Evolutionary conservation across 2,888 invertebrate genomes (phyloP), one percentile per base, ranked within the genome.

Genomic region (Euzetes globulus): DNA sequence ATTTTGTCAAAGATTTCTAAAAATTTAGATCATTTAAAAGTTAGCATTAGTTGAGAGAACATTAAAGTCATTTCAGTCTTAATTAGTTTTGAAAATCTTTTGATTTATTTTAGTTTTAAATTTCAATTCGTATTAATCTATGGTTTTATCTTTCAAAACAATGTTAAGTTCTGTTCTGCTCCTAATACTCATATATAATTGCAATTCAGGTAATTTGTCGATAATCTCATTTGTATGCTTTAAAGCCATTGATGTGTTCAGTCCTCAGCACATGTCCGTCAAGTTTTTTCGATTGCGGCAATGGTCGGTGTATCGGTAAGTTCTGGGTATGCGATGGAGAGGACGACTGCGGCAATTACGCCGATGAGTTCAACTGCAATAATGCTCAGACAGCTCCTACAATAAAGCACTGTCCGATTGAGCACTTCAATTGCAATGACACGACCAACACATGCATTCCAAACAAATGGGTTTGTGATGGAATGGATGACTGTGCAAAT

Each of bases 341-440:
- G 9, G 63, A 68, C 25, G 79, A 80, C 29, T 80, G 80, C 70
- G 74, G 55, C 1, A 78, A 78, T 74, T 76, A 74, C 41, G 77
- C 78, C 0, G 79, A 80, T 65, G 80, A 80, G 77, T 60, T 52
- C 9, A 68, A 76, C 41, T 76, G 77, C 73, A 22, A 70, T 45
- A 68, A 27, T 25, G 1, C n/a, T n/a, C 29, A n/a, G 4, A 41
- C 45, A 13, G 47, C 15, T 41, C 41, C 70, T 72, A 37, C 37
- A 25, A 60, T 71, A 27, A 72, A 72, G 58, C 60, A 70, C 19
- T 75, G 70, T 72, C 25, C 60, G 15, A 5, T 11, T 2, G 22
- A 74, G 27, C 60, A 74, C 41, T 71, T 29, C 65, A 45, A 45
- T 25, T 76, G 73, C 58, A 22, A 52, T 37, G 76, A 73, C n/a